phyloP scores from a whole-genome alignment of 1,140 invertebrate genomes.

The Liolophura sinensis region DNA sequence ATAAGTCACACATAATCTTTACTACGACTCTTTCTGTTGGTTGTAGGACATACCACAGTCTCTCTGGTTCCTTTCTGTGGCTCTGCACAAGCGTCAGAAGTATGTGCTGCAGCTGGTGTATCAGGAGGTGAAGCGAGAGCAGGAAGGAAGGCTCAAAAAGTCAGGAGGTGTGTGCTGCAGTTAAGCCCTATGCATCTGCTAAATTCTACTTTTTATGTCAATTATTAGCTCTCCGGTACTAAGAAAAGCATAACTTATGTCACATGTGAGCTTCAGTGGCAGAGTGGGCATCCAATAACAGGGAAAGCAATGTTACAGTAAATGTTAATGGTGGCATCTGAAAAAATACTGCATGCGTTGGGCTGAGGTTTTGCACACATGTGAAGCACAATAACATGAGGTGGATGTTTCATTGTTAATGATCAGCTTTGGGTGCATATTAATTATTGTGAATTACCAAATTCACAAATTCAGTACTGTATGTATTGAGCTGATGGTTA shows the following conservation, averaged over 20 bases:
- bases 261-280: not conserved
- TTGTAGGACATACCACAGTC: conserved; percentile 54
- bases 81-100: conserved; percentile 49
- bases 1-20: conserved; percentile 1
- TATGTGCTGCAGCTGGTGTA: conserved; percentile 48
- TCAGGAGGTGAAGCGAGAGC: conserved; percentile 41
- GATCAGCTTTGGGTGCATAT: no score
- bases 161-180: conserved; percentile 27
- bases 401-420: no score
- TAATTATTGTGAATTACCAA: no score
- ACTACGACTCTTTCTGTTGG: conserved; percentile 7
- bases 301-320: no score
- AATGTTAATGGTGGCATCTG: no score
- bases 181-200: not conserved
- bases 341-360: no score
- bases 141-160: conserved; percentile 25
- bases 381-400: no score
- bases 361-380: no score
- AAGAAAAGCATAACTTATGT: not conserved
- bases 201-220: not conserved
- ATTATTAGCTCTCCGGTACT: not conserved
- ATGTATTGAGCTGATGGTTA: no score
- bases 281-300: no score
- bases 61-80: conserved; percentile 57
- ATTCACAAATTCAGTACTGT: no score